Base-by-base conservation (phyloP, 2,797 vertebrate species). In the Melanotaenia boesemani region DNA sequence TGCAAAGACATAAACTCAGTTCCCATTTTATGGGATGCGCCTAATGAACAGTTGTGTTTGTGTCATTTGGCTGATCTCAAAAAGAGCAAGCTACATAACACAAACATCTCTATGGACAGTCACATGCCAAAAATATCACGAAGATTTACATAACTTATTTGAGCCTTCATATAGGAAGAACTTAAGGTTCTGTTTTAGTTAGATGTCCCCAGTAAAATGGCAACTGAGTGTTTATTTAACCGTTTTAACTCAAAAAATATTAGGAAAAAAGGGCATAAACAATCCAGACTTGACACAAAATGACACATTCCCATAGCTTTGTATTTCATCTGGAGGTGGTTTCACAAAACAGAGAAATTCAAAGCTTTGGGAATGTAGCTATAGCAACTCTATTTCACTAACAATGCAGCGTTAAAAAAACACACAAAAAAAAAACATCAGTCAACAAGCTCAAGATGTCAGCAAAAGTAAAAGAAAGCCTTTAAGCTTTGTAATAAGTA, bases 361-460 rank as follows among this genome's bases (percentile, higher is more conserved):
- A 88, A 85, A 82, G 81, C 73, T 89, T 89, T 86, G 85, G 82
- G 82, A 79, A 76, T 63, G 65, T 16, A 28, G 56, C 73, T 20
- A 60, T 36, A 39, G 58, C 58, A 28, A 67, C 46, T 67, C 58
- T 24, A 60, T 52, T 39, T 74, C 55, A 76, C 34, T 18, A n/a
- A 81, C 15, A 80, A 85, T 41, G 66, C 70, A 79, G 80, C 63
- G 48, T 41, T 72, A 24, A 82, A 64, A 59, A 77, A 76, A 71
- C 10, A 81, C 46, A 41, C 66, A 77, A 7, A 5, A 34, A 34
- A 76, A 80, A 57, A 64, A 82, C 71, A 55, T 80, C 84, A 90
- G 88, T 92, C 90, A 93, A 94, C 92, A 92, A 91, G 92, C 88
- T 94, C 92, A 86, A 75, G 8, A 5, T 18, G 63, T 70, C 34